phyloP scores from a whole-genome alignment of 1,140 invertebrate genomes.

The Lepidotrigona ventralis region DNA sequence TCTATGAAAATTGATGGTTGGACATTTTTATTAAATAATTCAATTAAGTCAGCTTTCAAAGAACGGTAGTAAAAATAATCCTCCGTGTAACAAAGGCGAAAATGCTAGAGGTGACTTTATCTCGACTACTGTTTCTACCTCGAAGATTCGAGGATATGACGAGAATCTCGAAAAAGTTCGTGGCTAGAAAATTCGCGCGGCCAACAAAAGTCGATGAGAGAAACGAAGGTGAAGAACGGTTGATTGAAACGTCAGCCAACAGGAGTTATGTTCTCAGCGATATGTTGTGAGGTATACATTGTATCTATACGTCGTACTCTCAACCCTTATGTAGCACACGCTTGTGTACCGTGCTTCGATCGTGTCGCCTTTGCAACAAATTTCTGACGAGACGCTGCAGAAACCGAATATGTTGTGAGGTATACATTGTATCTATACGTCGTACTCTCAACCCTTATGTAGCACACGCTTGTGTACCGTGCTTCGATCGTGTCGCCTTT shows the following conservation, averaged over 20 bases:
- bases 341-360: conserved; percentile 17
- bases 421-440: no score
- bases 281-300: conserved; percentile 14
- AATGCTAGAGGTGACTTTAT: not conserved
- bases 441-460: conserved; percentile 35
- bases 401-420: no score
- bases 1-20: no score
- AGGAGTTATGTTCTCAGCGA: conserved; percentile 66
- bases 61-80: not conserved
- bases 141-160: not conserved
- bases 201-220: conserved; percentile 60
- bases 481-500: conserved; percentile 22
- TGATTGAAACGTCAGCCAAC: conserved; percentile 74
- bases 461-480: conserved; percentile 10
- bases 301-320: conserved; percentile 32
- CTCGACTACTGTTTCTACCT: conserved; percentile 1
- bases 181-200: conserved; percentile 28
- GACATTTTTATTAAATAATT: not conserved
- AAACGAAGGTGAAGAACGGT: conserved; percentile 53
- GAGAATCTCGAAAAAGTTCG: not conserved
- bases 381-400: conserved; percentile 6
- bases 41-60: not conserved
- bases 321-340: conserved; percentile 17
- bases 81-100: not conserved
- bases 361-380: conserved; percentile 12